Evolutionary conservation across 2,113 vertebrate species (phyloP).

Genomic region (Nannobrachium achirus): DNA sequence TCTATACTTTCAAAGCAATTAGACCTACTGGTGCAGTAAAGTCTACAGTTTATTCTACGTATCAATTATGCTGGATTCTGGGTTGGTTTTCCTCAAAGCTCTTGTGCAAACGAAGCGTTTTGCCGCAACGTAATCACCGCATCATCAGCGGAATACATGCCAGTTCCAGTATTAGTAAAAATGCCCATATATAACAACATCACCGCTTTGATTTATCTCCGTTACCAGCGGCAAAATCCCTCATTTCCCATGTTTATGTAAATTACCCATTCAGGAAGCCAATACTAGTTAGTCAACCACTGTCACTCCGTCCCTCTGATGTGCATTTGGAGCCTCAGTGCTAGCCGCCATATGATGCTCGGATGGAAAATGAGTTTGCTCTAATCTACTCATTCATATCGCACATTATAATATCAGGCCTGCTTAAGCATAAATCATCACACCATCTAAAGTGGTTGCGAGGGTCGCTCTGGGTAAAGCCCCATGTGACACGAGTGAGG

Average conservation of each 20-base stretch:
- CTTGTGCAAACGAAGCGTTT: too few relatives aligned
- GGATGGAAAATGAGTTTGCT: background rate
- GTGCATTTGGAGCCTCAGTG: background rate
- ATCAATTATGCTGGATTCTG: too few relatives aligned
- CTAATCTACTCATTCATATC: background rate
- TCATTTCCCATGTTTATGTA: background rate
- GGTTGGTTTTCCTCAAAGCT: too few relatives aligned
- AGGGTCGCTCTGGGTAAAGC: background rate
- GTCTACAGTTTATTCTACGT: too few relatives aligned
- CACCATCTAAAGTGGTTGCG: conserved; percentile 2
- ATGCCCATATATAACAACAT: too few relatives aligned
- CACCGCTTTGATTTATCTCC: too few relatives aligned
- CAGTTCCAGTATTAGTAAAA: too few relatives aligned
- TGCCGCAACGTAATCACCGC: too few relatives aligned
- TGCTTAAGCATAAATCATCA: conserved; percentile 12
- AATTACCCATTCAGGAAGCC: background rate
- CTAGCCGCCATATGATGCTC: background rate
- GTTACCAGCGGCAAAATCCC: background rate
- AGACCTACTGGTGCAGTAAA: too few relatives aligned
- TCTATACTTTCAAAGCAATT: too few relatives aligned
- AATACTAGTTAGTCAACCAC: background rate
- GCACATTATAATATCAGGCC: background rate
- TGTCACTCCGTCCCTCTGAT: background rate
- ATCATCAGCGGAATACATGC: too few relatives aligned
- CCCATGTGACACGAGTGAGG: background rate